Conservation (phyloP, 92 coral and sea anemone genomes). For the Umimayanthus chanpuru region DNA sequence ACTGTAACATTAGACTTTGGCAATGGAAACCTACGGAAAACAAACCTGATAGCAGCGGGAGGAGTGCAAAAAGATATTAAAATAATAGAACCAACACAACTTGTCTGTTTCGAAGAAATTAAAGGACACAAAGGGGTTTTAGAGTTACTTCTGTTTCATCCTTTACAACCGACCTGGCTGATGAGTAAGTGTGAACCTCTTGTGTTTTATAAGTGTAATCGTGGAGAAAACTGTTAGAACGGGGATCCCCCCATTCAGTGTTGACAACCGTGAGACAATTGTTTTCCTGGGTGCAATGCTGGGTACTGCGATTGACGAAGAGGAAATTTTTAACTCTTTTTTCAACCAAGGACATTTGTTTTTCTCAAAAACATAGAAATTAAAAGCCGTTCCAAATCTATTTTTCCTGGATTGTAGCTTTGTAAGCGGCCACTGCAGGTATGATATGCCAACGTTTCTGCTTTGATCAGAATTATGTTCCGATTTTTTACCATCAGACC, state of each 20-base stretch:
- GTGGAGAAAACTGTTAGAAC: too few relatives aligned
- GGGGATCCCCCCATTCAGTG: too few relatives aligned
- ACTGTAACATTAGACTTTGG: conserved; percentile 78
- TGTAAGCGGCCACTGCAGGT: not conserved
- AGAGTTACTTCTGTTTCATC: conserved; percentile 87
- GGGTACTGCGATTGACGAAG: too few relatives aligned
- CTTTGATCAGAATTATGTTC: not conserved
- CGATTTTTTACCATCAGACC: not conserved
- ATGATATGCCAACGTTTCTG: not conserved
- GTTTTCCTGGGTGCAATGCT: too few relatives aligned
- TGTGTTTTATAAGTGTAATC: too few relatives aligned
- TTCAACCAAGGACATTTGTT: too few relatives aligned
- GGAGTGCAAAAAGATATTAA: conserved; percentile 88
- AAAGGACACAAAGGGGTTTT: conserved; percentile 89
- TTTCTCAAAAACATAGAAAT: too few relatives aligned
- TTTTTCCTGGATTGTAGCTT: too few relatives aligned
- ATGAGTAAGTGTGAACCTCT: conserved; percentile 58
- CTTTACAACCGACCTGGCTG: conserved; percentile 89
- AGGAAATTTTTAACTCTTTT: too few relatives aligned
- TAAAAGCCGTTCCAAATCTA: too few relatives aligned
- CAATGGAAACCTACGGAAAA: conserved; percentile 69
- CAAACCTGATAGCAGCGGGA: conserved; percentile 90
- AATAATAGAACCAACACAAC: conserved; percentile 92
- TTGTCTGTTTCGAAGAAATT: conserved; percentile 95
- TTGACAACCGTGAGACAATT: too few relatives aligned